Evolutionary conservation across 1,140 invertebrate species (phyloP).

Genomic region (Procambarus virginalis): DNA sequence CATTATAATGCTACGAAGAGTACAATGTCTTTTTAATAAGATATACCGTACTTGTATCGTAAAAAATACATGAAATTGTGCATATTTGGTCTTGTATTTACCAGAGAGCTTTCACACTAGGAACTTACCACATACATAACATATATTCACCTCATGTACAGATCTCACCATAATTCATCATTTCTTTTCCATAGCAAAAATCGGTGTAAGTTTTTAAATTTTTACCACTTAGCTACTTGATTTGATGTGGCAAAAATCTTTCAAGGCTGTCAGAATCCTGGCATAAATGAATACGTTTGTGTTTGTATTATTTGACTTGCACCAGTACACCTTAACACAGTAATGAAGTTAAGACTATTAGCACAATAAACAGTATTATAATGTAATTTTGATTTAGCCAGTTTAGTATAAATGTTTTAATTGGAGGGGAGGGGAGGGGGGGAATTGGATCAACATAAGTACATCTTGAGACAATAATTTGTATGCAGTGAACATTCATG

Average conservation of each 20-base stretch:
- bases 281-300: background rate
- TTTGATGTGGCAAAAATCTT: background rate
- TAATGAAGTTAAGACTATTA: too few relatives aligned
- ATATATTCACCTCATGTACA: conserved; percentile 52
- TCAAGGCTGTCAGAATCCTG: background rate
- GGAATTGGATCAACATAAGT: too few relatives aligned
- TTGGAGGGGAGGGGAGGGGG: too few relatives aligned
- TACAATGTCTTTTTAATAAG: background rate
- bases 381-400: too few relatives aligned
- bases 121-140: conserved; percentile 34
- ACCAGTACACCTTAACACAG: background rate
- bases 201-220: background rate
- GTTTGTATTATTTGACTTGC: background rate
- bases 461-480: too few relatives aligned
- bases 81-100: conserved; percentile 28
- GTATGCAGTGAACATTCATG: too few relatives aligned
- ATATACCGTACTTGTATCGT: background rate
- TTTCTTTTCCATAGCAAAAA: conserved; percentile 4
- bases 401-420: too few relatives aligned
- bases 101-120: conserved; percentile 64
- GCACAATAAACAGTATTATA: too few relatives aligned
- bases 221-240: background rate
- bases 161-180: conserved; percentile 44
- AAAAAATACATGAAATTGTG: background rate
- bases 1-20: background rate